These are phyloP conservation scores for Plusia festucae DNA, from an alignment of 2,888 invertebrate species.

Conservation along the genomic window DNA sequence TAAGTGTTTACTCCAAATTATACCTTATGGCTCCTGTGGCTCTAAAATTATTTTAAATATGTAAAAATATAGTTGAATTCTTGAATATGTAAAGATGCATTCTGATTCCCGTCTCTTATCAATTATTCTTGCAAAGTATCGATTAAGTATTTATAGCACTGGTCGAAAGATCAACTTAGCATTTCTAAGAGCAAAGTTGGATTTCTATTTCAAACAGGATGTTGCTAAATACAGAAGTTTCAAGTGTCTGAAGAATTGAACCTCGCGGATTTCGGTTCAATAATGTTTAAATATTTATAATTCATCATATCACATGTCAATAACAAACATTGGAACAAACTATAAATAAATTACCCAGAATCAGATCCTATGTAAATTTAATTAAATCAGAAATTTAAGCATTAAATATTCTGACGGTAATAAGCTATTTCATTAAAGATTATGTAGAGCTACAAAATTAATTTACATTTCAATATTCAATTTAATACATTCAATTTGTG, in stretches of 20 bases:
- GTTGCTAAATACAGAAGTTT: slow-evolving; percentile 43
- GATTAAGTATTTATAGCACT: neutral
- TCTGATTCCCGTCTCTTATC: neutral
- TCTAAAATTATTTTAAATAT: neutral
- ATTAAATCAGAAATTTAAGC: neutral
- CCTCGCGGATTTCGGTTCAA: slow-evolving; percentile 29
- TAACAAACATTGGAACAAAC: slow-evolving; percentile 14
- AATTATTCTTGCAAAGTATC: neutral
- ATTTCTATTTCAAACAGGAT: slow-evolving; percentile 30
- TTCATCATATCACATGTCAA: too few species aligned
- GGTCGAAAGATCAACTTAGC: slow-evolving; percentile 8
- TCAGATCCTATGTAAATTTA: too few species aligned
- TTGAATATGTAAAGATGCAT: too few species aligned
- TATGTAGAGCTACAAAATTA: too few species aligned
- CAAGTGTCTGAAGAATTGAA: slow-evolving; percentile 35
- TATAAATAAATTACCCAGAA: slow-evolving; percentile 14
- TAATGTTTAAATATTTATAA: too few species aligned
- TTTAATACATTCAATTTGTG: too few species aligned
- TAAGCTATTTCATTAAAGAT: too few species aligned
- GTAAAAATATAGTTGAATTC: too few species aligned
- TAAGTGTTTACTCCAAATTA: neutral
- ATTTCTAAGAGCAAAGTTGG: slow-evolving; percentile 27
- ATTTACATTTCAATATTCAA: too few species aligned
- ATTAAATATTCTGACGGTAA: neutral
- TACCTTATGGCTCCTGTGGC: neutral